A percentile compares a stretch with the other conserved stretches of the same genome.
phyloP scores from a whole-genome alignment of 2,797 vertebrate genomes.

The Notolepis coatsorum region DNA sequence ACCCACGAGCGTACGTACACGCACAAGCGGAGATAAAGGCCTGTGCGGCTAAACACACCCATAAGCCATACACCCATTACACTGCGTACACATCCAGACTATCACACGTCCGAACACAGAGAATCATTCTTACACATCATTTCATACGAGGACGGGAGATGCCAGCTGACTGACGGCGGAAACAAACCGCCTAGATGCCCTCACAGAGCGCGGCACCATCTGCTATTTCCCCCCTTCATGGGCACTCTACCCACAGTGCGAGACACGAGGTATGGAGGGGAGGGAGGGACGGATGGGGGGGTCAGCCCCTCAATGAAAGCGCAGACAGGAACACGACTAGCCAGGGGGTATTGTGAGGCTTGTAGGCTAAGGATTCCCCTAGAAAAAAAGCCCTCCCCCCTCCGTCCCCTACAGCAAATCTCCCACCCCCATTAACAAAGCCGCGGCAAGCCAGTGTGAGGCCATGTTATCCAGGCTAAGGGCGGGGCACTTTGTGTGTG shows the following conservation, averaged over 20 bases:
- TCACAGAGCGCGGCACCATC: conserved; percentile 76
- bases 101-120: background rate
- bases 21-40: background rate
- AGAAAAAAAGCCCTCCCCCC: conserved; percentile 37
- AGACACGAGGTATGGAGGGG: conserved; percentile 47
- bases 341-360: conserved; percentile 43
- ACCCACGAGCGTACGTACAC: background rate
- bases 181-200: conserved; percentile 62
- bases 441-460: conserved; percentile 40
- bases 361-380: conserved; percentile 60
- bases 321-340: conserved; percentile 52
- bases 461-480: conserved; percentile 53
- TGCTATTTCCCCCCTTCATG: conserved; percentile 64
- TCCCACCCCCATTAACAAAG: conserved; percentile 61
- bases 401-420: conserved; percentile 50
- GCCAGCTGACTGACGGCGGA: conserved; percentile 48
- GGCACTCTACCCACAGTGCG: conserved; percentile 52
- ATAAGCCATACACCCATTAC: background rate
- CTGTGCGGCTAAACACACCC: background rate
- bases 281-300: conserved; percentile 4
- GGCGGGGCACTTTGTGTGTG: conserved; percentile 47
- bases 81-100: conserved; percentile 15
- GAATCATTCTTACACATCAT: background rate
- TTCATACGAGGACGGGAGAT: conserved; percentile 25
- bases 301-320: conserved; percentile 15